Conservation (phyloP, 2,888 invertebrate genomes). For the Acrocyrtus sp. region DNA sequence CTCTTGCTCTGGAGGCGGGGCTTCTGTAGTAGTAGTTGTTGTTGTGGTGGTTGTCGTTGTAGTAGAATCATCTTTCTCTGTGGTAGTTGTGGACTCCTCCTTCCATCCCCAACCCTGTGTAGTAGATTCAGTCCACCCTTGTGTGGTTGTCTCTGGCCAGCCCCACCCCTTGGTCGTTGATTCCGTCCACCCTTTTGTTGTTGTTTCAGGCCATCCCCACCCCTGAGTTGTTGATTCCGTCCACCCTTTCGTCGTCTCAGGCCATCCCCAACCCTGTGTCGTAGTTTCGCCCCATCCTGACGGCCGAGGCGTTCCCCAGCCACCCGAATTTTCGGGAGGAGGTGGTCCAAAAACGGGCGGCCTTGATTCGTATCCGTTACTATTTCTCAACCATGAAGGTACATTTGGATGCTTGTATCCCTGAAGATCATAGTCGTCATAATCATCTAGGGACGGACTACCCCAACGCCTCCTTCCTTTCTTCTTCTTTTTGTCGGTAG, state of each 20-base stretch:
- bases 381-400: slow-evolving; percentile 20
- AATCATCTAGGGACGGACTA: not conserved
- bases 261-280: slow-evolving; percentile 32
- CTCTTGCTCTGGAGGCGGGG: not conserved
- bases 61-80: too few species aligned
- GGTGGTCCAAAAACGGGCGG: slow-evolving; percentile 31
- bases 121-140: too few species aligned
- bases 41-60: slow-evolving; percentile 16
- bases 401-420: slow-evolving; percentile 27
- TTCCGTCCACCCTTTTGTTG: too few species aligned
- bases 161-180: too few species aligned
- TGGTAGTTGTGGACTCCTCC: not conserved
- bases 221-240: slow-evolving; percentile 5
- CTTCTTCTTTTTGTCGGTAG: slow-evolving; percentile 8
- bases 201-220: slow-evolving; percentile 43
- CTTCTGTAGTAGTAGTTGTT: slow-evolving; percentile 15
- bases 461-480: slow-evolving; percentile 20
- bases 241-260: slow-evolving; percentile 19
- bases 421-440: slow-evolving; percentile 1
- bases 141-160: slow-evolving; percentile 13
- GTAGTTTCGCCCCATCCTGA: slow-evolving; percentile 10
- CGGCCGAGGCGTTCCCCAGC: slow-evolving; percentile 25
- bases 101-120: slow-evolving; percentile 12
- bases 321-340: slow-evolving; percentile 24
- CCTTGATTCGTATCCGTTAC: slow-evolving; percentile 4